These are phyloP conservation scores for Eristalis pertinax DNA, from an alignment of 2,888 invertebrate species.

Conservation along the genomic window DNA sequence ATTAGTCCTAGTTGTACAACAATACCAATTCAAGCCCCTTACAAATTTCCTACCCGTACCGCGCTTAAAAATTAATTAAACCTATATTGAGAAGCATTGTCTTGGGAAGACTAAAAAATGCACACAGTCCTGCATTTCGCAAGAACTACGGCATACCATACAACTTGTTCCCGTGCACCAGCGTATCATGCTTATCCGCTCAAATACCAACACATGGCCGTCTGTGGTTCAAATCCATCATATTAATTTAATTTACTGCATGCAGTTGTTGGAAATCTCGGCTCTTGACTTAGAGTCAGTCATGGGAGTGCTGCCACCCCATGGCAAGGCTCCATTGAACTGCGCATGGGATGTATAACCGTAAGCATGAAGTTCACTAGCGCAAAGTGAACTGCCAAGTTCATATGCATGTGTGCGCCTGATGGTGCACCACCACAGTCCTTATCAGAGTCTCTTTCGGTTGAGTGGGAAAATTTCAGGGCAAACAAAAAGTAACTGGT, in stretches of 20 bases:
- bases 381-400: slow-evolving; percentile 54
- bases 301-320: background rate
- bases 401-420: slow-evolving; percentile 17
- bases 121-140: slow-evolving; percentile 52
- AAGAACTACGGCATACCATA: slow-evolving; percentile 54
- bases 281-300: slow-evolving; percentile 13
- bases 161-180: background rate
- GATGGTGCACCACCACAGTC: slow-evolving; percentile 16
- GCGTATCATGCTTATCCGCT: background rate
- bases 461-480: slow-evolving; percentile 45
- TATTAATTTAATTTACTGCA: slow-evolving; percentile 31
- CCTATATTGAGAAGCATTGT: slow-evolving; percentile 61
- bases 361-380: slow-evolving; percentile 28
- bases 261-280: slow-evolving; percentile 48
- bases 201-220: background rate
- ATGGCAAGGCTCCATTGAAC: slow-evolving; percentile 1
- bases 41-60: slow-evolving; percentile 17
- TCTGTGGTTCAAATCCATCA: slow-evolving; percentile 31
- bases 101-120: slow-evolving; percentile 62
- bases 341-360: slow-evolving; percentile 25
- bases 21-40: slow-evolving; percentile 9
- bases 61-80: slow-evolving; percentile 65
- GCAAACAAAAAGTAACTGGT: slow-evolving; percentile 3
- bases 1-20: slow-evolving; percentile 45
- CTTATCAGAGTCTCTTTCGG: slow-evolving; percentile 57